These are phyloP conservation scores for Hassar affinis DNA, from an alignment of 2,113 vertebrate genomes.

Conservation along the genomic window DNA sequence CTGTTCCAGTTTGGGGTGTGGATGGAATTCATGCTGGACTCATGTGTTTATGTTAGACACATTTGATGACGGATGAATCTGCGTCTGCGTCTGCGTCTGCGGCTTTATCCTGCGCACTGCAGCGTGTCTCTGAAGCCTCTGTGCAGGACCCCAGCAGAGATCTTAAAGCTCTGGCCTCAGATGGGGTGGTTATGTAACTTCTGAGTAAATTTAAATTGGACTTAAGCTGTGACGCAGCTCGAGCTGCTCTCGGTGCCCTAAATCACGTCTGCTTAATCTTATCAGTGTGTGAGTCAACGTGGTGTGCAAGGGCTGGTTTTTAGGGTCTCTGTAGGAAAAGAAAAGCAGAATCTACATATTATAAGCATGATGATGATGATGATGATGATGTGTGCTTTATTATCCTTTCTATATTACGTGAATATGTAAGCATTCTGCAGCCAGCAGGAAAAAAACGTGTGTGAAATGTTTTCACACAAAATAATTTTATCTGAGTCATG, in stretches of 20 bases:
- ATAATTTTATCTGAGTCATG: not conserved
- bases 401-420: not conserved
- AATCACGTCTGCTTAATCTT: not conserved
- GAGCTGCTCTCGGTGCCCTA: not conserved
- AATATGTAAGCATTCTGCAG: not conserved
- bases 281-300: not conserved
- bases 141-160: not conserved
- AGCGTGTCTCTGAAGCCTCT: not conserved
- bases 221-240: not conserved
- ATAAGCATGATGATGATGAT: not conserved
- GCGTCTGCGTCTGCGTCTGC: too few species aligned
- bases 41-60: conserved; percentile 19
- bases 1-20: conserved; percentile 18
- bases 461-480: not conserved
- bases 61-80: not conserved
- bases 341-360: not conserved
- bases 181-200: conserved; percentile 17
- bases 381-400: not conserved
- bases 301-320: not conserved
- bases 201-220: not conserved
- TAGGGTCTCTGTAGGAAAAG: too few species aligned
- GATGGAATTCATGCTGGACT: conserved; percentile 22
- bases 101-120: not conserved
- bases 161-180: not conserved
- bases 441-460: not conserved